Conservation (phyloP, 2,888 invertebrate species). For the Polia nebulosa region DNA sequence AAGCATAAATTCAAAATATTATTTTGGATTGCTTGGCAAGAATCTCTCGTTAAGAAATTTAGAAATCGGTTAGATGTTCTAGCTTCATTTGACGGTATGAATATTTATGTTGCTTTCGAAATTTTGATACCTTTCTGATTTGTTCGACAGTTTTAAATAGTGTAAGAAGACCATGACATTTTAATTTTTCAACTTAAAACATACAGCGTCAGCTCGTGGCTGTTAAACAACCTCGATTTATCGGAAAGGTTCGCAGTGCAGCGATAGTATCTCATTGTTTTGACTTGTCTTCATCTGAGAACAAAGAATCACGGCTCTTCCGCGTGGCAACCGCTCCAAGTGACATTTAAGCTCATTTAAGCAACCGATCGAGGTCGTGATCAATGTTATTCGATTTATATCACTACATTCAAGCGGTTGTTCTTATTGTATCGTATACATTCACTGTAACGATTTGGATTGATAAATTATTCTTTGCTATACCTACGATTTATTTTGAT, state of each 20-base stretch:
- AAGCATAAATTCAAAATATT: conserved; percentile 68
- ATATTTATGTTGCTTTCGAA: conserved; percentile 23
- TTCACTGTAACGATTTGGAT: conserved; percentile 7
- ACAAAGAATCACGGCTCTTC: conserved; percentile 85
- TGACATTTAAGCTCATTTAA: conserved; percentile 90
- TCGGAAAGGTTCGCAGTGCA: conserved; percentile 76
- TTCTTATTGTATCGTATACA: conserved; percentile 19
- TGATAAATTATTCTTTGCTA: conserved; percentile 5
- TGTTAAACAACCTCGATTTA: conserved; percentile 75
- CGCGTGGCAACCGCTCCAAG: conserved; percentile 85
- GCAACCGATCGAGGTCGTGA: conserved; percentile 86
- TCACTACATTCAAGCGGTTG: conserved; percentile 59
- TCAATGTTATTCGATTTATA: conserved; percentile 71
- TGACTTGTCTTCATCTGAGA: conserved; percentile 79
- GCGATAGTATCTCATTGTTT: conserved; percentile 83
- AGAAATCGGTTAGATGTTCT: conserved; percentile 16
- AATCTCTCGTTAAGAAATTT: not conserved
- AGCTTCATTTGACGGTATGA: conserved; percentile 7
- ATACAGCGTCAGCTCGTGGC: conserved; percentile 60
- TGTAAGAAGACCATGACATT: conserved; percentile 61
- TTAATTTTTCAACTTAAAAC: conserved; percentile 61
- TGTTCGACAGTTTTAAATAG: not conserved
- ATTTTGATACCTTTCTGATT: conserved; percentile 1
- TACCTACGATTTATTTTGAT: conserved; percentile 2
- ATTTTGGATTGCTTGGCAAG: conserved; percentile 37